phyloP scores from a whole-genome alignment of 2,888 invertebrate species.

The Arrhopalites spinosus region DNA sequence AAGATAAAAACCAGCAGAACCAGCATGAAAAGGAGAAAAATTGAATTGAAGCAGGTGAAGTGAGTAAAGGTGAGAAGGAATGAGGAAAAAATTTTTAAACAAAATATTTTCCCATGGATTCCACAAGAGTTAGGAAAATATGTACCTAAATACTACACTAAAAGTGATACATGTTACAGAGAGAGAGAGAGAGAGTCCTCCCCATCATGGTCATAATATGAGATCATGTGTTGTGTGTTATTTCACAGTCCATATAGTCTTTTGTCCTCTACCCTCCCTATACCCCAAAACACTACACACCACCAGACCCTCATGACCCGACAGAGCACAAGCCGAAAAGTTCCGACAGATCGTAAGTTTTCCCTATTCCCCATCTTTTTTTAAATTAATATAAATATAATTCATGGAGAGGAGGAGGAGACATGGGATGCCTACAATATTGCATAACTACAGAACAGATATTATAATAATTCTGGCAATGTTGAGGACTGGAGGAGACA shows the following conservation, averaged over 20 bases:
- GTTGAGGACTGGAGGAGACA: no score
- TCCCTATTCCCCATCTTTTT: no score
- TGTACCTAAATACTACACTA: background rate
- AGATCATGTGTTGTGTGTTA: background rate
- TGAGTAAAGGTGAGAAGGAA: conserved; percentile 6
- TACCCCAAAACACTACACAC: background rate
- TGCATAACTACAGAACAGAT: no score
- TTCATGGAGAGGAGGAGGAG: no score
- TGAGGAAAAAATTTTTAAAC: conserved; percentile 28
- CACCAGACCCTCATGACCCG: background rate
- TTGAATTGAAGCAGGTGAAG: conserved; percentile 25
- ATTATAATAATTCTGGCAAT: no score
- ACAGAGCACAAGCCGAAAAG: background rate
- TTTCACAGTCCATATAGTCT: conserved; percentile 15
- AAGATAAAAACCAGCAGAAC: background rate
- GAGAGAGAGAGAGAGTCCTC: background rate
- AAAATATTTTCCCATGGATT: conserved; percentile 41
- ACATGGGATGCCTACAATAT: no score
- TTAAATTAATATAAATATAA: no score
- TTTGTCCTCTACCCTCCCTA: background rate
- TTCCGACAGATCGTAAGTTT: background rate
- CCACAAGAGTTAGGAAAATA: conserved; percentile 22
- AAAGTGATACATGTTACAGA: no score
- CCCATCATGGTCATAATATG: background rate
- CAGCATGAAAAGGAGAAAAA: conserved; percentile 1